Evolutionary conservation across 92 coral and sea anemone species (phyloP).

Genomic region (Plumapathes pennacea): DNA sequence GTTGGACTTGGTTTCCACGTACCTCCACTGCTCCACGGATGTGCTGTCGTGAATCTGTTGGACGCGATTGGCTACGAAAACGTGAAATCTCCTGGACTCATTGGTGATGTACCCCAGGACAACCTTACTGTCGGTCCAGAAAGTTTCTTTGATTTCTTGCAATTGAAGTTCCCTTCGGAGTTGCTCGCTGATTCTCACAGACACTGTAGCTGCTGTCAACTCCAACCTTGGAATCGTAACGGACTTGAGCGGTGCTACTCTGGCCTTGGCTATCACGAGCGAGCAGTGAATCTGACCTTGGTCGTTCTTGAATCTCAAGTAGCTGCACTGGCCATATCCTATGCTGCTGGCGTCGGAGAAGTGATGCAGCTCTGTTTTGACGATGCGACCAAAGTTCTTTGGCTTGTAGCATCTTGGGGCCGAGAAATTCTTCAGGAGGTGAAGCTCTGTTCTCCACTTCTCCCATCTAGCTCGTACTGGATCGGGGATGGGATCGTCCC

Average conservation of each 20-base stretch:
- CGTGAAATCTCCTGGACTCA: constrained; percentile 26
- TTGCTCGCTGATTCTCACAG: constrained; percentile 32
- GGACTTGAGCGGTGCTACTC: constrained; percentile 47
- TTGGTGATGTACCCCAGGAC: constrained; percentile 39
- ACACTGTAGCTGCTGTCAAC: constrained; percentile 33
- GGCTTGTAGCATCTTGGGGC: constrained; percentile 29
- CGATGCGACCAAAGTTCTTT: constrained; percentile 7
- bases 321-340: constrained; percentile 57
- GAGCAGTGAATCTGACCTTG: constrained; percentile 33
- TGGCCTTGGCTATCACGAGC: constrained; percentile 39
- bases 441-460: constrained; percentile 11
- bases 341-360: constrained; percentile 54
- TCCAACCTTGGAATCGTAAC: constrained; percentile 48
- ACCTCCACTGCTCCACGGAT: constrained; percentile 34
- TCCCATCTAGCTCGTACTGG: constrained; percentile 5
- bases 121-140: constrained; percentile 41
- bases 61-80: constrained; percentile 46
- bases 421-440: neutral
- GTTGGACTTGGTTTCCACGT: constrained; percentile 31
- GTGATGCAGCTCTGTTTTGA: constrained; percentile 15
- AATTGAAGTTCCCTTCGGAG: constrained; percentile 21
- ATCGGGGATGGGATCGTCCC: constrained; percentile 45
- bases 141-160: constrained; percentile 4
- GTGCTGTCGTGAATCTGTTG: constrained; percentile 43
- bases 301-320: constrained; percentile 8